Conservation (phyloP, 2,888 invertebrate species). For the Candidula unifasciata region DNA sequence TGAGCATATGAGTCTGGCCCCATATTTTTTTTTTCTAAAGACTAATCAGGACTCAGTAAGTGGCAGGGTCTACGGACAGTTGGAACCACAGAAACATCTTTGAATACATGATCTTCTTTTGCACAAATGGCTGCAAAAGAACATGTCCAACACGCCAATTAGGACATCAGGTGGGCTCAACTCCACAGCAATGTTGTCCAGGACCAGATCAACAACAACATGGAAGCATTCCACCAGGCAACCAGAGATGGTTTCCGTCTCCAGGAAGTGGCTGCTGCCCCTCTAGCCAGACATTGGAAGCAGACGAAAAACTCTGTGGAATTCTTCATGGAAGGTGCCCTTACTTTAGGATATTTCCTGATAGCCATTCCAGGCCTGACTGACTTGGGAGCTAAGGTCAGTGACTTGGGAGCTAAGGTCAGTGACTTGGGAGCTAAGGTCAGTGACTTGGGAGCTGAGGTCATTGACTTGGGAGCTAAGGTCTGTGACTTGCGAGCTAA, state of each 20-base stretch:
- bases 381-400: too few relatives aligned
- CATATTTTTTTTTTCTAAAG: too few relatives aligned
- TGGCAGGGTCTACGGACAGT: constrained; percentile 89
- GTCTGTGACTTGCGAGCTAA: too few relatives aligned
- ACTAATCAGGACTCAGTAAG: too few relatives aligned
- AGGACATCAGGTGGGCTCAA: constrained; percentile 83
- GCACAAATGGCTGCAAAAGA: constrained; percentile 84
- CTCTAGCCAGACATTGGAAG: constrained; percentile 84
- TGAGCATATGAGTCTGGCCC: too few relatives aligned
- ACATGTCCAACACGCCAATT: constrained; percentile 80
- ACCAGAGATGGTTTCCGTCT: constrained; percentile 86
- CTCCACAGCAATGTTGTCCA: constrained; percentile 79
- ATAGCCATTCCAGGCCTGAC: too few relatives aligned
- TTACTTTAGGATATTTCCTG: too few relatives aligned
- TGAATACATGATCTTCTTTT: constrained; percentile 83
- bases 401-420: too few relatives aligned
- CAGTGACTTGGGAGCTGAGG: too few relatives aligned
- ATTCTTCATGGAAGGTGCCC: too few relatives aligned
- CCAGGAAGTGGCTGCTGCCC: constrained; percentile 85
- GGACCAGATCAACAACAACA: constrained; percentile 82
- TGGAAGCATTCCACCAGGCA: constrained; percentile 85
- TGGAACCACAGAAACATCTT: constrained; percentile 85
- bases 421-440: too few relatives aligned
- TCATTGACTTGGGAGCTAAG: too few relatives aligned
- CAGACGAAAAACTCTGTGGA: constrained; percentile 78